Conservation (phyloP, 2,113 vertebrate genomes). For the Phyllopteryx taeniolatus region DNA sequence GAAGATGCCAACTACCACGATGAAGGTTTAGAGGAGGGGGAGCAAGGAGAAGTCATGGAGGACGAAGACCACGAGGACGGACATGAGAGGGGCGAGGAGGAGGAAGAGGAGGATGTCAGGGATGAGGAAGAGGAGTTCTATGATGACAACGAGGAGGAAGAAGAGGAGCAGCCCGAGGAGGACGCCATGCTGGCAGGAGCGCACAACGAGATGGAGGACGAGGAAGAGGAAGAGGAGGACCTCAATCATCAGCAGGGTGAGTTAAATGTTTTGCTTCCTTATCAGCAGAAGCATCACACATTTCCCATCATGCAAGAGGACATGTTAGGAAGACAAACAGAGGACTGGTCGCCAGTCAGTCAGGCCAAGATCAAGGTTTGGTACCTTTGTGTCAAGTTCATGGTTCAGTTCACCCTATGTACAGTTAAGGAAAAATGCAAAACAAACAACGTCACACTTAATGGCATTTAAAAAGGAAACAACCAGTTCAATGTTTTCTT, state of each 20-base stretch:
- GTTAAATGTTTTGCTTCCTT: constrained; percentile 2
- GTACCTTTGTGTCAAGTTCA: too few species aligned
- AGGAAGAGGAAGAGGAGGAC: constrained; percentile 72
- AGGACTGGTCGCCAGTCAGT: too few species aligned
- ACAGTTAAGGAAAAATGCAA: too few species aligned
- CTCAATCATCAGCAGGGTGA: constrained; percentile 57
- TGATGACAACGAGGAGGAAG: constrained; percentile 60
- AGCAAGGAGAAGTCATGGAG: constrained; percentile 49
- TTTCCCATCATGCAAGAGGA: neutral
- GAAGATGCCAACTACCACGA: constrained; percentile 69
- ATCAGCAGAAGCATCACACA: too few species aligned
- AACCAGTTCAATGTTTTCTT: too few species aligned
- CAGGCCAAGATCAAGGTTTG: too few species aligned
- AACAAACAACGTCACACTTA: too few species aligned
- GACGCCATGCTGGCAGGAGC: constrained; percentile 26
- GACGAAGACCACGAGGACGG: constrained; percentile 53
- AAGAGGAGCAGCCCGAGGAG: constrained; percentile 62
- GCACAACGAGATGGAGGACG: constrained; percentile 40
- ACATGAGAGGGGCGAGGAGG: constrained; percentile 43
- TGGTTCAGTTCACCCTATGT: too few species aligned
- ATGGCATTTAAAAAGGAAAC: too few species aligned
- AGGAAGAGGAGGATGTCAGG: constrained; percentile 52
- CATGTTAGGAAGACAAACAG: too few species aligned
- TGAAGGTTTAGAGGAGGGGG: constrained; percentile 51
- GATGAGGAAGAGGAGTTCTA: constrained; percentile 70